A percentile compares a stretch with the other conserved stretches of the same genome.
Evolutionary conservation across 2,113 vertebrate genomes (phyloP).

Genomic region (Gavia stellata): DNA sequence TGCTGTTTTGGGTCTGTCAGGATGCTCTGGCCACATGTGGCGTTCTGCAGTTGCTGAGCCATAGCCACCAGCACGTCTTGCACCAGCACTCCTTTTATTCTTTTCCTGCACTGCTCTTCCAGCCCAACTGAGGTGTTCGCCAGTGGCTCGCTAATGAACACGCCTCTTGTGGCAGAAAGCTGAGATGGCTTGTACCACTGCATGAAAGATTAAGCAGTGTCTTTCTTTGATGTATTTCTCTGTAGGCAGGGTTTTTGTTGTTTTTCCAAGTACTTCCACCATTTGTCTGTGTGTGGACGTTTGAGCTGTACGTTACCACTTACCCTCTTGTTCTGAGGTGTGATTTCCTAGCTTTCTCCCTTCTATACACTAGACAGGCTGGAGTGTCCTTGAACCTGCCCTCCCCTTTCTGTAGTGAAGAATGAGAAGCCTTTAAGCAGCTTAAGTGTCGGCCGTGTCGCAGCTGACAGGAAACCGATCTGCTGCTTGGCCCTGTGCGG

Average conservation of each 20-base stretch:
- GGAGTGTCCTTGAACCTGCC: slow-evolving; percentile 73
- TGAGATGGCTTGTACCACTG: neutral
- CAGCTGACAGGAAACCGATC: slow-evolving; percentile 81
- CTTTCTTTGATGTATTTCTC: neutral
- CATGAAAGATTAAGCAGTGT: neutral
- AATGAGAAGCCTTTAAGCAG: slow-evolving; percentile 74
- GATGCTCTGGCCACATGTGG: rapidly evolving
- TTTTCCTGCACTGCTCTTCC: neutral
- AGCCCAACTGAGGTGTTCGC: neutral
- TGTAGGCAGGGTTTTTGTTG: neutral
- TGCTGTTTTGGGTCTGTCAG: neutral
- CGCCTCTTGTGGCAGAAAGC: neutral
- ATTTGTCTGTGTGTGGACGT: neutral
- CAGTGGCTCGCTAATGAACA: rapidly evolving
- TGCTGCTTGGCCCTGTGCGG: slow-evolving; percentile 47
- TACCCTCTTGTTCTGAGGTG: neutral
- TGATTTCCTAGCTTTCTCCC: neutral
- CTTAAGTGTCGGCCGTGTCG: slow-evolving; percentile 62
- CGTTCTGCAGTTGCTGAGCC: neutral
- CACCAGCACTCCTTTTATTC: neutral
- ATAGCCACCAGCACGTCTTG: neutral
- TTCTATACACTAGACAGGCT: neutral
- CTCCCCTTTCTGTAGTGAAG: slow-evolving; percentile 67
- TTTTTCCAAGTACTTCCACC: neutral
- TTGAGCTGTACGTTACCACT: neutral